Percentiles rank a stretch among this genome's conserved stretches.
phyloP scores from a whole-genome alignment of 1,140 invertebrate genomes.

The Drosophila sturtevanti region DNA sequence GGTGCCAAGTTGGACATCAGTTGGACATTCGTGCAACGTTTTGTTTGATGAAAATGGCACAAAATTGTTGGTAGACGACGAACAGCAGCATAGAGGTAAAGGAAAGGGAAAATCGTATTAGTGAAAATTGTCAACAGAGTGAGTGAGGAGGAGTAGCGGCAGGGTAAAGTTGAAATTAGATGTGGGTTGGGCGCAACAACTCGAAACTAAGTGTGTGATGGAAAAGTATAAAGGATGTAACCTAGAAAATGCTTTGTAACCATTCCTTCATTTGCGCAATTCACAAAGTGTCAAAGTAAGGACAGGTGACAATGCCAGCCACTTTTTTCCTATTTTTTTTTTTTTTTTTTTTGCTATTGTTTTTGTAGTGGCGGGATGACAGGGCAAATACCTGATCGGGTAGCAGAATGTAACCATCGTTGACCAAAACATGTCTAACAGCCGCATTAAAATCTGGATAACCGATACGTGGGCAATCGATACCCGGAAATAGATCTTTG shows the following conservation, averaged over 20 bases:
- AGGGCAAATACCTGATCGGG: slow-evolving; percentile 87
- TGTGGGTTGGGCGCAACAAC: slow-evolving; percentile 23
- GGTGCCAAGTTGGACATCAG: slow-evolving; percentile 49
- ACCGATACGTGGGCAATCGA: slow-evolving; percentile 92
- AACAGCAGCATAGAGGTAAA: slow-evolving; percentile 25
- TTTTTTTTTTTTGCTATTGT: not conserved
- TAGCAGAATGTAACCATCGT: slow-evolving; percentile 89
- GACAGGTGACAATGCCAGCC: slow-evolving; percentile 47
- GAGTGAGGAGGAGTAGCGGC: not conserved
- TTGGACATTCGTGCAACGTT: slow-evolving; percentile 70
- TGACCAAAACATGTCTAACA: slow-evolving; percentile 87
- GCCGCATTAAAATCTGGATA: slow-evolving; percentile 93
- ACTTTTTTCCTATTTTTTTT: too few species aligned
- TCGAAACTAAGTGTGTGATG: slow-evolving; percentile 3
- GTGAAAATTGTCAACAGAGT: slow-evolving; percentile 64
- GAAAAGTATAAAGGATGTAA: not conserved
- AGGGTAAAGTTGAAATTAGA: slow-evolving; percentile 74
- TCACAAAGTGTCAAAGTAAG: slow-evolving; percentile 81
- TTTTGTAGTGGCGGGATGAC: slow-evolving; percentile 38
- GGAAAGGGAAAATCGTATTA: slow-evolving; percentile 68
- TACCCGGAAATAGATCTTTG: slow-evolving; percentile 93
- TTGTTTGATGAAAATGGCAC: slow-evolving; percentile 74
- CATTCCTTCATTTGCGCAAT: slow-evolving; percentile 79
- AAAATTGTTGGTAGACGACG: slow-evolving; percentile 37
- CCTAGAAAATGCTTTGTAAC: slow-evolving; percentile 74